Percentiles rank a stretch among this genome's conserved stretches.
These are phyloP conservation scores for Mormyrus iriodes DNA, from an alignment of 2,113 vertebrate genomes.

Conservation along the genomic window DNA sequence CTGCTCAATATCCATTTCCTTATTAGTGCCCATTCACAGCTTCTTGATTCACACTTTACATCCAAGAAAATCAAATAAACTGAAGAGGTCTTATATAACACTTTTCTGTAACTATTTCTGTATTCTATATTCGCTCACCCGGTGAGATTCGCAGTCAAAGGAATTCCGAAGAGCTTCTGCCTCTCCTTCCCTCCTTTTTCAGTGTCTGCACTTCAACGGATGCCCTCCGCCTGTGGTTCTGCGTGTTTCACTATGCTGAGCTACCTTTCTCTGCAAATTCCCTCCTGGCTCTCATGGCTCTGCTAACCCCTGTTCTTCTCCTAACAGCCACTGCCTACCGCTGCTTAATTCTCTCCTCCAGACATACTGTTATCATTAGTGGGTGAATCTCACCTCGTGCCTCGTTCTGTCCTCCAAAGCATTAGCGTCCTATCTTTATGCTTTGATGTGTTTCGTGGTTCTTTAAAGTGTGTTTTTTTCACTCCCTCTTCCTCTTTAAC, in stretches of 20 bases:
- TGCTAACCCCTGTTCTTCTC: background rate
- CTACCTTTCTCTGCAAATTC: background rate
- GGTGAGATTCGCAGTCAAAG: background rate
- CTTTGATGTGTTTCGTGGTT: background rate
- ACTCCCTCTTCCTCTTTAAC: background rate
- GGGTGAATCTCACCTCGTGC: background rate
- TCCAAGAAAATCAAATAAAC: background rate
- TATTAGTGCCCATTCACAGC: slow-evolving; percentile 55
- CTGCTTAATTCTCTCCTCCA: background rate
- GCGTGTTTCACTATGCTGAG: background rate
- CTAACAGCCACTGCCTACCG: background rate
- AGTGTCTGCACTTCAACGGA: background rate
- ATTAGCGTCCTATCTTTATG: background rate
- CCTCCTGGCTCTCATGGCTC: background rate
- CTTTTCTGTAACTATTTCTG: background rate
- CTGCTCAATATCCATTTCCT: slow-evolving; percentile 47
- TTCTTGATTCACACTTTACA: background rate
- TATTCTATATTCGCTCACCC: slow-evolving; percentile 17
- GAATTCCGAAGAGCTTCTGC: background rate
- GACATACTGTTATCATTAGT: background rate
- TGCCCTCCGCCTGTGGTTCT: background rate
- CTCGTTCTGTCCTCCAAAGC: background rate
- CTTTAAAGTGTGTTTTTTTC: background rate
- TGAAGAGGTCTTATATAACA: background rate
- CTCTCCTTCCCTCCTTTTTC: background rate